Percentiles rank a stretch among this genome's conserved stretches.
Conservation (phyloP, 1,140 invertebrate genomes). For the Leptinotarsa undecemlineata region DNA sequence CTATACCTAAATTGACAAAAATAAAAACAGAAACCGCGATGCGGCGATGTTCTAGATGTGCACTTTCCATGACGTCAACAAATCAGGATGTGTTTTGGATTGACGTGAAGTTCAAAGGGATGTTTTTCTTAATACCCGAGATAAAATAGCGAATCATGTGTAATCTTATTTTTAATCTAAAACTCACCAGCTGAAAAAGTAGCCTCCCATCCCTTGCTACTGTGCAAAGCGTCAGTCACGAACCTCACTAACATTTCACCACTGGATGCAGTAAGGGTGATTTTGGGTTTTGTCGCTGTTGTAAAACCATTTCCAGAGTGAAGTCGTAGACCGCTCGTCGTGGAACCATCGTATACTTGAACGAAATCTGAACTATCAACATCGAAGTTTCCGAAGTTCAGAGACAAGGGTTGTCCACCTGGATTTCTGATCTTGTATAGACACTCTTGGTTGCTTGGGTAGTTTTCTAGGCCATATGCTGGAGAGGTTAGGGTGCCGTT, state of each 20-base stretch:
- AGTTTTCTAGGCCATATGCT: slow-evolving; percentile 79
- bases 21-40: no score
- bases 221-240: slow-evolving; percentile 84
- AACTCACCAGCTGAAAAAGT: slow-evolving; percentile 83
- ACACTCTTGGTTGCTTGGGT: slow-evolving; percentile 92
- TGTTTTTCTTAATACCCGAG: no score
- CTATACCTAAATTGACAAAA: no score
- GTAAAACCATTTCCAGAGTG: slow-evolving; percentile 90
- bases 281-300: slow-evolving; percentile 75
- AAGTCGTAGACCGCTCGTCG: slow-evolving; percentile 79
- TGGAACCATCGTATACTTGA: slow-evolving; percentile 85
- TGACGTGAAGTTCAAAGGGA: no score
- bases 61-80: no score
- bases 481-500: slow-evolving; percentile 88
- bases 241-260: slow-evolving; percentile 90
- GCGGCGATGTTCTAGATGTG: no score
- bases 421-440: slow-evolving; percentile 86
- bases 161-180: not conserved
- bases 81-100: no score
- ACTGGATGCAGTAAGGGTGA: slow-evolving; percentile 89
- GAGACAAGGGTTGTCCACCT: slow-evolving; percentile 77
- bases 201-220: slow-evolving; percentile 82
- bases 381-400: slow-evolving; percentile 85
- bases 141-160: no score
- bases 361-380: slow-evolving; percentile 86